Evolutionary conservation across 1,140 invertebrate species (phyloP).

Genomic region (Drosophila pallidifrons): DNA sequence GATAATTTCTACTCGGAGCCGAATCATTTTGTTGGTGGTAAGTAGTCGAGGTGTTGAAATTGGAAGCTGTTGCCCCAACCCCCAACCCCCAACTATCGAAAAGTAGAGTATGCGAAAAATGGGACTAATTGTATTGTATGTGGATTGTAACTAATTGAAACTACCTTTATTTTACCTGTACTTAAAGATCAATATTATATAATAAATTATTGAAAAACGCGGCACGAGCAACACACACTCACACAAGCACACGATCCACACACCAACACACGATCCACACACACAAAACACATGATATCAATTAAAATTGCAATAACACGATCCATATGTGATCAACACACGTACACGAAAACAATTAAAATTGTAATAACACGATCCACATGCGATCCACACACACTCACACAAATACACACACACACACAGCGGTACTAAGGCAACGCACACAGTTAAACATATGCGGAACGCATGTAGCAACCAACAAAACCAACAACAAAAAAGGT

Average conservation of each 20-base stretch:
- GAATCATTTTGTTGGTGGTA: background rate
- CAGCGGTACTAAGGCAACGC: background rate
- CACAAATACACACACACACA: background rate
- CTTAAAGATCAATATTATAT: constrained; percentile 5
- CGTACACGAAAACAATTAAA: no score
- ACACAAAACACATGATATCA: background rate
- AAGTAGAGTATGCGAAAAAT: constrained; percentile 1
- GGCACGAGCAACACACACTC: background rate
- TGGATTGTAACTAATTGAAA: constrained; percentile 3
- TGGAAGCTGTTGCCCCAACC: no score
- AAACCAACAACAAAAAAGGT: constrained; percentile 44
- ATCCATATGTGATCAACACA: background rate
- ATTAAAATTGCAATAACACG: no score
- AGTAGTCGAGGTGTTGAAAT: background rate
- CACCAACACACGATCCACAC: background rate
- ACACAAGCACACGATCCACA: background rate
- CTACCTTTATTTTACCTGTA: background rate
- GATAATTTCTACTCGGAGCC: constrained; percentile 63
- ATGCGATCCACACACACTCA: background rate
- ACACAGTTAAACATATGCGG: constrained; percentile 26
- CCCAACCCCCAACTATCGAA: background rate
- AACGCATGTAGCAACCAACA: constrained; percentile 34
- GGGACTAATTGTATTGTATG: constrained; percentile 5
- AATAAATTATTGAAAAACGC: background rate
- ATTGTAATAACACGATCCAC: no score